A percentile compares a stretch with the other conserved stretches of the same genome.
phyloP scores from a whole-genome alignment of 1,140 invertebrate genomes.

The Drosophila novamexicana region DNA sequence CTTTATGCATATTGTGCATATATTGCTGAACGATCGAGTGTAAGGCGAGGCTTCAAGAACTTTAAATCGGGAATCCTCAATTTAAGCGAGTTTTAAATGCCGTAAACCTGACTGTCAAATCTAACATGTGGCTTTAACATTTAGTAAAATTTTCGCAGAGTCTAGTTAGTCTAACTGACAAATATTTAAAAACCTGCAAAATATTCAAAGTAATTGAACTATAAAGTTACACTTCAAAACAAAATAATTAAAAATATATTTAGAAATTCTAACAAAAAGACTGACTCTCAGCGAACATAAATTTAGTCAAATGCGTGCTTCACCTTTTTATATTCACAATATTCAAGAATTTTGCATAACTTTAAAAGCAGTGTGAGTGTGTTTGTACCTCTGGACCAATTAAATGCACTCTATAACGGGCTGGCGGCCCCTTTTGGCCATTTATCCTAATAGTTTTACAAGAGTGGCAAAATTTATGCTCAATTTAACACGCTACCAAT shows the following conservation, averaged over 20 bases:
- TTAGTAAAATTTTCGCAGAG: neutral
- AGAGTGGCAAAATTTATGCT: slow-evolving; percentile 59
- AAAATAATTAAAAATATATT: no score
- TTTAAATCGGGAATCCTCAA: slow-evolving; percentile 12
- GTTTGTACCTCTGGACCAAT: slow-evolving; percentile 8
- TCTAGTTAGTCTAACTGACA: no score
- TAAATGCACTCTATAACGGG: slow-evolving; percentile 22
- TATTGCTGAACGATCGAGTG: neutral
- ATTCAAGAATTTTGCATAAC: neutral
- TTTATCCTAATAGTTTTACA: slow-evolving; percentile 45
- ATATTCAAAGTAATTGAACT: no score
- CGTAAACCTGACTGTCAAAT: neutral
- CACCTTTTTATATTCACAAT: neutral
- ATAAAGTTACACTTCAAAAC: no score
- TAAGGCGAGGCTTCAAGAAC: slow-evolving; percentile 12
- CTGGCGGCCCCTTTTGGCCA: slow-evolving; percentile 17
- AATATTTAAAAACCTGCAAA: no score
- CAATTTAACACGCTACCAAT: slow-evolving; percentile 55
- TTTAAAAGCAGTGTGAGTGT: slow-evolving; percentile 1
- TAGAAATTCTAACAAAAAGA: no score
- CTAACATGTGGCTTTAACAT: neutral
- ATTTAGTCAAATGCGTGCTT: neutral
- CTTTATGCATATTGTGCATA: slow-evolving; percentile 10
- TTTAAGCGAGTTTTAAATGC: neutral
- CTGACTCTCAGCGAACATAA: no score